Conservation (phyloP, 2,797 vertebrate species). For the Coregonus suidteri region DNA sequence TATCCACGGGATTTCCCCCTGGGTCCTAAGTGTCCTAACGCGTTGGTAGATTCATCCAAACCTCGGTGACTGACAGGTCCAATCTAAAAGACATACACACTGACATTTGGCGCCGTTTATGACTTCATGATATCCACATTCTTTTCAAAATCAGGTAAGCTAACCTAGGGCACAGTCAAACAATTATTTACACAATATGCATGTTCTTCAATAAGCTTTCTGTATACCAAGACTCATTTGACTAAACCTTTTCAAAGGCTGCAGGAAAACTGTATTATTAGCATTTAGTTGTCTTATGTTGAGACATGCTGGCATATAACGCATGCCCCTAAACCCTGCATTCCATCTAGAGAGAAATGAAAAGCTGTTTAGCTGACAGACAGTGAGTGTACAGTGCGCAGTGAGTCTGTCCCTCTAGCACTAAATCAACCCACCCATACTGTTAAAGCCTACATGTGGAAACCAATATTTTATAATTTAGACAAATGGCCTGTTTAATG, state of each 20-base stretch:
- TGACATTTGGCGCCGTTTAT: neutral
- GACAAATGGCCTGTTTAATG: neutral
- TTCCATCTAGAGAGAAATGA: neutral
- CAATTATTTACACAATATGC: too few species aligned
- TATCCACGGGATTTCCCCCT: too few species aligned
- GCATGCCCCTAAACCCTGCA: neutral
- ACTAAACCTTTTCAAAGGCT: neutral
- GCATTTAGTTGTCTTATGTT: neutral
- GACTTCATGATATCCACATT: neutral
- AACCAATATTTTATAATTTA: neutral
- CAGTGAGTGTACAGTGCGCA: neutral
- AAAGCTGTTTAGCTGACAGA: neutral
- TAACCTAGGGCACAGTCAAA: neutral
- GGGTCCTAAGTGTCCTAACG: neutral
- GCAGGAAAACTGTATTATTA: neutral
- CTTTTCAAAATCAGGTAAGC: neutral
- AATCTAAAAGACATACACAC: neutral
- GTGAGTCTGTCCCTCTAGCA: neutral
- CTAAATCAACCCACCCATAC: neutral
- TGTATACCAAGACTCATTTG: neutral
- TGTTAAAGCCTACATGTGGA: neutral
- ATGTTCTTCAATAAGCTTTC: neutral
- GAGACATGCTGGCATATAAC: neutral
- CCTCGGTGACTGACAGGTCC: slow-evolving; percentile 7
- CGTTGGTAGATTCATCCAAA: neutral